A percentile compares a stretch with the other conserved stretches of the same genome.
phyloP scores from a whole-genome alignment of 2,113 vertebrate genomes.

The Halcyon senegalensis region DNA sequence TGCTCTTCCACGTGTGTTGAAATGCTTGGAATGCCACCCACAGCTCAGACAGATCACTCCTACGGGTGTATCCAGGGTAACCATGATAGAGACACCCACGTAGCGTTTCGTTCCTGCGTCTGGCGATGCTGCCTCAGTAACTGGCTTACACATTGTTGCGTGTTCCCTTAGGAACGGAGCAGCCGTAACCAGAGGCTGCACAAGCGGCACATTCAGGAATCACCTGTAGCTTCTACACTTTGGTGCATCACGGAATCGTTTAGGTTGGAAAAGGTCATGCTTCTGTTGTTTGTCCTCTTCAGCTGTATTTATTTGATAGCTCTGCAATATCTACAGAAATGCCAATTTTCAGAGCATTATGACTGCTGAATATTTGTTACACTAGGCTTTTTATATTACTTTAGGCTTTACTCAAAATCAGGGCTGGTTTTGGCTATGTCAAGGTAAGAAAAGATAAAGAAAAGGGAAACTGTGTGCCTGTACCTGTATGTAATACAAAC shows the following conservation, averaged over 20 bases:
- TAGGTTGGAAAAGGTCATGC: not conserved
- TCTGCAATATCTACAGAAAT: not conserved
- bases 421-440: not conserved
- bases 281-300: not conserved
- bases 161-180: not conserved
- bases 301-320: not conserved
- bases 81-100: not conserved
- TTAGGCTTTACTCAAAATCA: not conserved
- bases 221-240: not conserved
- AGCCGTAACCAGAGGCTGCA: not conserved
- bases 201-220: not conserved
- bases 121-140: not conserved
- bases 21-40: slow-evolving; percentile 48
- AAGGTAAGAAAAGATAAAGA: not conserved
- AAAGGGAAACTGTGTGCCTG: not conserved
- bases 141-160: not conserved
- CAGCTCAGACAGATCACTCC: slow-evolving; percentile 26
- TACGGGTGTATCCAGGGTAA: slow-evolving; percentile 48
- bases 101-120: not conserved
- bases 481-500: not conserved
- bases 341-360: not conserved
- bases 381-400: not conserved
- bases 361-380: not conserved
- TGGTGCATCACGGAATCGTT: not conserved
- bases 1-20: not conserved